These are phyloP conservation scores for Syngnathoides biaculeatus DNA, from an alignment of 2,113 vertebrate genomes.

Conservation along the genomic window DNA sequence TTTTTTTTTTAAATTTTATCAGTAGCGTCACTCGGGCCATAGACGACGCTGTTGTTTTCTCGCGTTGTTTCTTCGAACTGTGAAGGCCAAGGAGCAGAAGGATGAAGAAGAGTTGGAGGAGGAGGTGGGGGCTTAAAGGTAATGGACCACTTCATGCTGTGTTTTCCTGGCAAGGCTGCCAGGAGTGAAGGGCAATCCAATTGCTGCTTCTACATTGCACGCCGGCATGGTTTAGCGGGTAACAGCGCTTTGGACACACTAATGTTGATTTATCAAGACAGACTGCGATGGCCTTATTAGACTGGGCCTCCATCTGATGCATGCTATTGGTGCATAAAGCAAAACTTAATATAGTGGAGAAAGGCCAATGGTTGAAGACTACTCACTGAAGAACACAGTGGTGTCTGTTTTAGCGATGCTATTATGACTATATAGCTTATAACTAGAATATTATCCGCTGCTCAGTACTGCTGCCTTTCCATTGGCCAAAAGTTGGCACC, in stretches of 20 bases:
- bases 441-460: no score
- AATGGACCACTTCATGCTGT: conserved; percentile 70
- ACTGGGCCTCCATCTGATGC: conserved; percentile 7
- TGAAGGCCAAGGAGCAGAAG: conserved; percentile 22
- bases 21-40: conserved; percentile 25
- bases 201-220: conserved; percentile 61
- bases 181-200: conserved; percentile 70
- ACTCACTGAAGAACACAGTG: background rate
- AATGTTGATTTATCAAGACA: conserved; percentile 53
- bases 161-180: conserved; percentile 58
- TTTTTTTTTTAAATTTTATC: conserved; percentile 39
- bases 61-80: conserved; percentile 22
- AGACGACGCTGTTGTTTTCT: conserved; percentile 22
- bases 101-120: conserved; percentile 25
- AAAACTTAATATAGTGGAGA: background rate
- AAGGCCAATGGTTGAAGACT: background rate
- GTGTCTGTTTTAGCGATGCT: no score
- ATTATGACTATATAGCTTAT: no score
- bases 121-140: conserved; percentile 45
- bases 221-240: conserved; percentile 57
- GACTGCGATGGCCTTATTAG: conserved; percentile 33
- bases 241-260: conserved; percentile 41
- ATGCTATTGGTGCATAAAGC: conserved; percentile 1
- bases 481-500: no score
- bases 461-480: no score